These are phyloP conservation scores for Dreissena polymorpha DNA, from an alignment of 1,140 invertebrate genomes.

Conservation along the genomic window DNA sequence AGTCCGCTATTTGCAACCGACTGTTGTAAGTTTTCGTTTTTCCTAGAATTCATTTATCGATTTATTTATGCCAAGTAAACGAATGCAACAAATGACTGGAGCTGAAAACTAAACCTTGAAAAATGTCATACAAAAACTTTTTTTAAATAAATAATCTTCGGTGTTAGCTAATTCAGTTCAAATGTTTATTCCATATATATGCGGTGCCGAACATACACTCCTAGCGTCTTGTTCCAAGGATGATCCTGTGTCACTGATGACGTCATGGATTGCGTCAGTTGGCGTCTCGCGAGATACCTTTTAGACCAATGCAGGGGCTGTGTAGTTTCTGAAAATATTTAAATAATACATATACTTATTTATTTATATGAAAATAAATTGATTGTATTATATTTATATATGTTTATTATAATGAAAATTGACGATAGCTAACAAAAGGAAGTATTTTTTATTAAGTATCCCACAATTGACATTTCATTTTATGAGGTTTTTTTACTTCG, in stretches of 20 bases:
- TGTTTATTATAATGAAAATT: too few species aligned
- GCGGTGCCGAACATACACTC: background rate
- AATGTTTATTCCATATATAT: background rate
- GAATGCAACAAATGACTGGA: too few species aligned
- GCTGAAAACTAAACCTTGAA: too few species aligned
- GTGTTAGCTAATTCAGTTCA: background rate
- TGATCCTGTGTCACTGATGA: background rate
- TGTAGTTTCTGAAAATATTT: constrained; percentile 49
- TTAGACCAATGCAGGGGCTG: constrained; percentile 42
- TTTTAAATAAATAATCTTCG: background rate
- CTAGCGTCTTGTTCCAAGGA: background rate
- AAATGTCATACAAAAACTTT: background rate
- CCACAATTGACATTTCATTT: background rate
- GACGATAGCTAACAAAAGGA: too few species aligned
- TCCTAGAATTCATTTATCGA: too few species aligned
- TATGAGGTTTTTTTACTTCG: background rate
- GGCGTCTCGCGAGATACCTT: background rate
- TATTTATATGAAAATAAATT: background rate
- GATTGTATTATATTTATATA: background rate
- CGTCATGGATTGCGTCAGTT: background rate
- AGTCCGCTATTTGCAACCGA: too few species aligned
- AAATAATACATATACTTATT: background rate
- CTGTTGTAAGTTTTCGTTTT: too few species aligned
- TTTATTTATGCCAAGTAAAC: too few species aligned
- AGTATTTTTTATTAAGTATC: background rate